Conservation (phyloP, 2,797 vertebrate species). For the Streptopelia turtur region DNA sequence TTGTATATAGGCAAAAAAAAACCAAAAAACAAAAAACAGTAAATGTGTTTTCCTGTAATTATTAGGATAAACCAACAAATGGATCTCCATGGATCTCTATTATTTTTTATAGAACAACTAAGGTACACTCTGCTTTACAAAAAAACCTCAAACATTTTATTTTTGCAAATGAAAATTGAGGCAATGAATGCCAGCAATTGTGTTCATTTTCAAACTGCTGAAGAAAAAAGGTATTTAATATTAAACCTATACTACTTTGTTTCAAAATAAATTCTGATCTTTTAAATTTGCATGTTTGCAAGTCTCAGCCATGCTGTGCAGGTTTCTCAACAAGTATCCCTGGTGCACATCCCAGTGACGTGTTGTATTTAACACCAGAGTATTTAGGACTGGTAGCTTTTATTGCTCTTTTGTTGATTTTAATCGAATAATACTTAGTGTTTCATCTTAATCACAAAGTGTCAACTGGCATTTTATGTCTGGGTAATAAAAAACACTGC, state of each 20-base stretch:
- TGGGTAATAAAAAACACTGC: conserved; percentile 36
- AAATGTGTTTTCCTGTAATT: neutral
- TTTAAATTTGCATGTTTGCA: neutral
- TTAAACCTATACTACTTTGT: neutral
- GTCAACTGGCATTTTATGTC: neutral
- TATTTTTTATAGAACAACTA: neutral
- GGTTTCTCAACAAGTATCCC: neutral
- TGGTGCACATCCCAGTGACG: neutral
- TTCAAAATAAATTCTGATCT: neutral
- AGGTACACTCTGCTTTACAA: neutral
- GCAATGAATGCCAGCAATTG: neutral
- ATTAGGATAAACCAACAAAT: neutral
- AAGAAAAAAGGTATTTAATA: neutral
- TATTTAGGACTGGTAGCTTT: neutral
- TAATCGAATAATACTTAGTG: conserved; percentile 6
- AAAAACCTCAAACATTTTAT: neutral
- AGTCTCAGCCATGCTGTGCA: neutral
- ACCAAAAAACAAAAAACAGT: no score
- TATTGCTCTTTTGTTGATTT: conserved; percentile 49
- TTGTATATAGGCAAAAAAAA: neutral
- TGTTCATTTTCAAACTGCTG: neutral
- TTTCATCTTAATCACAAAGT: conserved; percentile 16
- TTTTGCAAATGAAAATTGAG: neutral
- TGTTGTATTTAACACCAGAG: neutral
- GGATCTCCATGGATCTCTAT: neutral